These are phyloP conservation scores for Papilio helenus DNA, from an alignment of 1,140 invertebrate genomes.

Conservation along the genomic window DNA sequence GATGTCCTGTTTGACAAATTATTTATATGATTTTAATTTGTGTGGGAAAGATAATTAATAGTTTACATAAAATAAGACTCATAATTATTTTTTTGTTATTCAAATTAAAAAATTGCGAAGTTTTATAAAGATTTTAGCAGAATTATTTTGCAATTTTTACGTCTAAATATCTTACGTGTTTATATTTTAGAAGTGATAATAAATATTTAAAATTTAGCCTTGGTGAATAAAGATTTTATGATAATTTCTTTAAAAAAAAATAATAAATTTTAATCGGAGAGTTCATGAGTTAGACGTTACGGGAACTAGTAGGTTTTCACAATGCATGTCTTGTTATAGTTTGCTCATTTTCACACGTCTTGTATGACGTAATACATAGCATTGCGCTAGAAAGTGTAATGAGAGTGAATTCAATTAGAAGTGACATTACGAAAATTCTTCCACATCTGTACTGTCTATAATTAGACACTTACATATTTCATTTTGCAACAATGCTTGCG, in stretches of 20 bases:
- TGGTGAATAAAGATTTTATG: too few relatives aligned
- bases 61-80: background rate
- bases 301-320: background rate
- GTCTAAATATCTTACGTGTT: too few relatives aligned
- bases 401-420: constrained; percentile 52
- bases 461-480: background rate
- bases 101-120: background rate
- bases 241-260: background rate
- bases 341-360: constrained; percentile 17
- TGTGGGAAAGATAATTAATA: background rate
- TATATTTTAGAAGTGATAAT: too few relatives aligned
- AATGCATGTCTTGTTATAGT: constrained; percentile 8
- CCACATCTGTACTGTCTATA: constrained; percentile 35
- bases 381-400: constrained; percentile 56
- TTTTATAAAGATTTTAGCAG: background rate
- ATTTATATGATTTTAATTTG: constrained; percentile 42
- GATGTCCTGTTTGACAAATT: constrained; percentile 45
- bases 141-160: background rate
- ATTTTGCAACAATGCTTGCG: constrained; percentile 39
- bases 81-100: background rate
- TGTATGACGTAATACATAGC: background rate
- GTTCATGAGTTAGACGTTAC: background rate
- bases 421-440: constrained; percentile 43
- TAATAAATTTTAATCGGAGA: background rate
- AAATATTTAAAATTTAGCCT: too few relatives aligned